Conservation (phyloP, 2,113 vertebrate genomes). For the Falco punctatus region DNA sequence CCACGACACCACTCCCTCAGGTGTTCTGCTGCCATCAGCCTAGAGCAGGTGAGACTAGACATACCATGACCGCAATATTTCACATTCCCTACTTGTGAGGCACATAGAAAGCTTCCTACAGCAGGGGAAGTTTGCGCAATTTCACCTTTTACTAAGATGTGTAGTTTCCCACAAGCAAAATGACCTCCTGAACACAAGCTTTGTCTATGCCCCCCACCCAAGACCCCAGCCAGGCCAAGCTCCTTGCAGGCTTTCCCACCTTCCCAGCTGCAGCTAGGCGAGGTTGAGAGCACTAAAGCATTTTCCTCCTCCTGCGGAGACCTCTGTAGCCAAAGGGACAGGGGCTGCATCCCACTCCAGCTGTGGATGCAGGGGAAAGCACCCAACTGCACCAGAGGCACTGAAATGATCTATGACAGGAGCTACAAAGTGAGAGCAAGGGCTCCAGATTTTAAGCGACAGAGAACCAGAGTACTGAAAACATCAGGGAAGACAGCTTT, state of each 20-base stretch:
- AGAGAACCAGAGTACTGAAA: background rate
- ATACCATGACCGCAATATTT: background rate
- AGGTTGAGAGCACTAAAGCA: background rate
- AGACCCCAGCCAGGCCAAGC: background rate
- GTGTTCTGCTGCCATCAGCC: constrained; percentile 16
- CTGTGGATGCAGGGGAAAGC: background rate
- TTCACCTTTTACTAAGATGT: background rate
- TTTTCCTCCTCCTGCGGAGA: background rate
- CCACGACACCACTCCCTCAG: background rate
- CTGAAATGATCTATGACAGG: background rate
- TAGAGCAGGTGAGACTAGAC: background rate
- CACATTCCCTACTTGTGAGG: background rate
- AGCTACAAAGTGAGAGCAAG: background rate
- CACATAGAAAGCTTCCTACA: background rate
- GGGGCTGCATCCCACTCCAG: background rate
- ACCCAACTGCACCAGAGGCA: background rate
- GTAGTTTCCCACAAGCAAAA: background rate
- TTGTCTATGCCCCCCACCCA: background rate
- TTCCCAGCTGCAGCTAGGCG: background rate
- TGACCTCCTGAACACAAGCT: background rate
- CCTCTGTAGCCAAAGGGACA: background rate
- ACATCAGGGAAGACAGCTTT: background rate
- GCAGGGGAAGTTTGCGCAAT: background rate
- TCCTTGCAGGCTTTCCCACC: background rate
- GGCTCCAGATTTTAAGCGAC: background rate